Percentiles rank a stretch among this genome's conserved stretches.
phyloP scores from a whole-genome alignment of 2,888 invertebrate genomes.

The Drosophila kuntzei region DNA sequence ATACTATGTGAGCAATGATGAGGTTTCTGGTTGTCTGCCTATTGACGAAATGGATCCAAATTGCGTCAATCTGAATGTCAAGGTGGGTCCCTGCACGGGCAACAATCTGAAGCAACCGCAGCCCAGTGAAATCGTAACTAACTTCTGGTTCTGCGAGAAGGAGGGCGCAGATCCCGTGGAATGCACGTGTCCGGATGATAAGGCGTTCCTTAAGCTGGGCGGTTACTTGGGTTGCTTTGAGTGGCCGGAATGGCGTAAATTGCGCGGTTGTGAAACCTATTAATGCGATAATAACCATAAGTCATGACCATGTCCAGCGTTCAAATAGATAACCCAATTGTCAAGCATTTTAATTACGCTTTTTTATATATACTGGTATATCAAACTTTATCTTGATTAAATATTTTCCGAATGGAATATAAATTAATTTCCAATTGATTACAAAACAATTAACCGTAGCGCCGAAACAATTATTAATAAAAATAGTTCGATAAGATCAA shows the following conservation, averaged over 20 bases:
- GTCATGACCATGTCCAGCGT: background rate
- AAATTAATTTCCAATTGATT: conserved; percentile 67
- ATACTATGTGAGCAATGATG: conserved; percentile 55
- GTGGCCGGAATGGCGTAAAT: conserved; percentile 47
- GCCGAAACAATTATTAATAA: conserved; percentile 8
- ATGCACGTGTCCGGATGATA: conserved; percentile 19
- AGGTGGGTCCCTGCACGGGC: conserved; percentile 40
- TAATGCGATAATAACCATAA: conserved; percentile 12
- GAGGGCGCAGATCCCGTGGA: conserved; percentile 17
- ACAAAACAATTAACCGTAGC: conserved; percentile 46
- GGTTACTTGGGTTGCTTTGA: conserved; percentile 63
- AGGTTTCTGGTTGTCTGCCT: conserved; percentile 54
- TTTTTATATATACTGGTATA: conserved; percentile 17
- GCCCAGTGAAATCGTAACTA: conserved; percentile 5
- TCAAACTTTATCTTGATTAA: conserved; percentile 66
- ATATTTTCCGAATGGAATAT: conserved; percentile 41
- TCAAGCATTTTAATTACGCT: conserved; percentile 54
- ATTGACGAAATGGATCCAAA: conserved; percentile 24
- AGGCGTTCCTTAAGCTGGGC: conserved; percentile 47
- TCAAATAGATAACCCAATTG: conserved; percentile 2
- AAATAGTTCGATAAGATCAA: conserved; percentile 34
- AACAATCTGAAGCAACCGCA: conserved; percentile 52
- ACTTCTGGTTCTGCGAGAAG: conserved; percentile 50
- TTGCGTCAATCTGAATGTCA: conserved; percentile 50
- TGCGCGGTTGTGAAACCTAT: conserved; percentile 52